Conservation (phyloP, 2,888 invertebrate genomes). For the Tetanocera ferruginea region DNA sequence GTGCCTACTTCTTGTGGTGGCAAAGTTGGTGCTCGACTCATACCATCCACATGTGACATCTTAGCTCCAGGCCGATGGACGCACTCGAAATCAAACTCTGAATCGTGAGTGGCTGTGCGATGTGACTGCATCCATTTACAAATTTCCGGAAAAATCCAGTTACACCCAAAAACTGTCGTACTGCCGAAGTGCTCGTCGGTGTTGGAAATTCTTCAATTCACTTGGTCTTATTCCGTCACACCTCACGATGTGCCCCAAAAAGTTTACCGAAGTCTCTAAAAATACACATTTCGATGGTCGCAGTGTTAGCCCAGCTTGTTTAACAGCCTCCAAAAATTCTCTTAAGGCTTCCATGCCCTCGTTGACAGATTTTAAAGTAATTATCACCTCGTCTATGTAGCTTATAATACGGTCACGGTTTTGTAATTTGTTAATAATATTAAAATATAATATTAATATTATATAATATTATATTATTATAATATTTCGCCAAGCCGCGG, state of each 20-base stretch:
- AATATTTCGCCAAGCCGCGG: too few species aligned
- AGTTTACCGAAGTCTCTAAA: slow-evolving; percentile 38
- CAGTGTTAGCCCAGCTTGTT: slow-evolving; percentile 38
- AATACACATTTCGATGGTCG: slow-evolving; percentile 49
- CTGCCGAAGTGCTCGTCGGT: slow-evolving; percentile 29
- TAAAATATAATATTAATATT: slow-evolving; percentile 39
- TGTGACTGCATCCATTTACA: slow-evolving; percentile 36
- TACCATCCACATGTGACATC: slow-evolving; percentile 38
- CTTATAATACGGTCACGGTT: slow-evolving; percentile 10
- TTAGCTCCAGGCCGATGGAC: slow-evolving; percentile 32
- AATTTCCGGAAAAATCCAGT: slow-evolving; percentile 45
- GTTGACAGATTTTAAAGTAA: neutral
- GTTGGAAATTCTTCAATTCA: slow-evolving; percentile 41
- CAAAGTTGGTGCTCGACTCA: slow-evolving; percentile 31
- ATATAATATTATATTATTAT: slow-evolving; percentile 36
- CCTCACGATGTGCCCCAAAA: slow-evolving; percentile 39
- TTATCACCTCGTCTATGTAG: slow-evolving; percentile 37
- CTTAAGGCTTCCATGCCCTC: neutral
- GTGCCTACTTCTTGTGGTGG: slow-evolving; percentile 14
- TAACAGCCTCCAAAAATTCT: slow-evolving; percentile 34
- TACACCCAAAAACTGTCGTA: slow-evolving; percentile 38
- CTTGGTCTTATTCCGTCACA: slow-evolving; percentile 35
- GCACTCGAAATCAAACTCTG: slow-evolving; percentile 41
- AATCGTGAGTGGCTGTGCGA: slow-evolving; percentile 39
- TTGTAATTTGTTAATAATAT: slow-evolving; percentile 23